phyloP scores from a whole-genome alignment of 2,888 invertebrate species.

The Falcaria lacertinaria region DNA sequence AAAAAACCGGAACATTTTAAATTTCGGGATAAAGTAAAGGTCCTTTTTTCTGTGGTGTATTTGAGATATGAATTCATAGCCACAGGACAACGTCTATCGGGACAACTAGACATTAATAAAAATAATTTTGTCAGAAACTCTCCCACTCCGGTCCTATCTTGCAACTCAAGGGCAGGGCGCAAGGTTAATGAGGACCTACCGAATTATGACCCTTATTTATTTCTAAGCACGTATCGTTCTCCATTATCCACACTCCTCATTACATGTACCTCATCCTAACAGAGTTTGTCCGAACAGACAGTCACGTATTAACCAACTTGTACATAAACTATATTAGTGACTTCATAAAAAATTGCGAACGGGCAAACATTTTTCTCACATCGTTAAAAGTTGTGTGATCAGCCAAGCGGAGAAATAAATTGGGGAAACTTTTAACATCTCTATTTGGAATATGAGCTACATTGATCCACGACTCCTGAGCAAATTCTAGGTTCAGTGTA shows the following conservation, averaged over 20 bases:
- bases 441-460: conserved; percentile 10
- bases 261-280: background rate
- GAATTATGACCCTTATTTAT: background rate
- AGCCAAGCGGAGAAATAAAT: conserved; percentile 47
- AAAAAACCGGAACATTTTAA: too few relatives aligned
- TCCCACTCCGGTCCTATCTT: too few relatives aligned
- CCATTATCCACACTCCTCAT: background rate
- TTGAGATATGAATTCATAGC: too few relatives aligned
- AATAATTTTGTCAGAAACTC: too few relatives aligned
- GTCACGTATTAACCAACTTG: background rate
- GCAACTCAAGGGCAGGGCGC: too few relatives aligned
- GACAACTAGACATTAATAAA: too few relatives aligned
- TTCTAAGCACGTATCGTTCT: background rate
- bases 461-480: background rate
- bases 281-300: background rate
- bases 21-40: too few relatives aligned
- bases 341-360: background rate
- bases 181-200: too few relatives aligned
- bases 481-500: too few relatives aligned
- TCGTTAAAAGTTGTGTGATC: conserved; percentile 53
- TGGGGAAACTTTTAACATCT: conserved; percentile 52
- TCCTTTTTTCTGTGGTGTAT: too few relatives aligned
- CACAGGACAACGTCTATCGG: too few relatives aligned
- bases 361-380: conserved; percentile 11
- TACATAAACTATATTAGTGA: background rate